Base-by-base conservation (phyloP, 1,140 invertebrate species). In the Lordiphosa collinella region DNA sequence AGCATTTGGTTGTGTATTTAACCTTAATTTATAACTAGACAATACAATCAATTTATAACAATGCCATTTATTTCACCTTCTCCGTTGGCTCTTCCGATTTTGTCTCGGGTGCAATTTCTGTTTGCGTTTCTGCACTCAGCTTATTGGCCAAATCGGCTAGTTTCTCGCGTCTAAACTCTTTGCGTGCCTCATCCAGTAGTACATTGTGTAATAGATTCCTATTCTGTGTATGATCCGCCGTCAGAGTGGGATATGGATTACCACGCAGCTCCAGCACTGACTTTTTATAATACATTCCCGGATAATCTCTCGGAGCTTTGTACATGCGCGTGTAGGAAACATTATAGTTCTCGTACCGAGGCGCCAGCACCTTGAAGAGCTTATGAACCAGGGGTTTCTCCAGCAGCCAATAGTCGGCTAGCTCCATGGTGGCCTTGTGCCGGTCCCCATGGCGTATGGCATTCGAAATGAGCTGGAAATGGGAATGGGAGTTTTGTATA, bases 351-450 rank as follows among this genome's bases (percentile, higher is more conserved):
- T 95, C 90, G 90, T 92, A 98, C 47, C 96, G 90, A 8, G 96
- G 96, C 13, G 93, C 96, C 11, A 98, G 88, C 11, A 98, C 96
- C 92, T 98, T 97, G 74, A 98, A 98, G 34, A 98, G 89, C 90
- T 98, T 98, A 72, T 97, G 96, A 4, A 98, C 90, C 9, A 97
- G 89, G 88, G 97, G 94, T 82, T 98, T 98, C 69, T 98, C 96
- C 47, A 93, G 69, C 34, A 98, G 89, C 95, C 96, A 98, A 89
- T 92, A 98, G 86, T 96, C 92, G 12, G 96, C 96, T 86, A 94
- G 90, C 70, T 97, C 95, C 96, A 98, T 98, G 6, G 95, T 98
- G 51, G 92, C 91, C 85, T 92, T 92, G 75, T 98, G 93, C 29
- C 91, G 91, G 85, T 97, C 95, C 8, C 97, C 97, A 93, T 97